Base-by-base conservation (phyloP, 2,797 vertebrate genomes). In the Microctenopoma stevenorrisi region DNA sequence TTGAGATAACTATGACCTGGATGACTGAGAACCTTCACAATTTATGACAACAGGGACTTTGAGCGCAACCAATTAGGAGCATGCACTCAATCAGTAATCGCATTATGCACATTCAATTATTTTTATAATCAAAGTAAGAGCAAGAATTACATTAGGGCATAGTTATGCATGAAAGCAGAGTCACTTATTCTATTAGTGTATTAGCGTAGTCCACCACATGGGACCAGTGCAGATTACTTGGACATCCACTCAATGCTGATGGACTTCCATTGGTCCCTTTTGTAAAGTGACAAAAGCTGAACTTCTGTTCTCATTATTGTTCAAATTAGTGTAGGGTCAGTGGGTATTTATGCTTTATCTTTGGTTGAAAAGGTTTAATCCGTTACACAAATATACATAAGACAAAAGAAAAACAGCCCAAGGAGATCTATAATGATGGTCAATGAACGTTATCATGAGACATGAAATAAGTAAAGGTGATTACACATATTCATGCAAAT, bases 91-190 rank as follows among this genome's bases (percentile, higher is more conserved):
- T 83, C 76, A 77, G 60, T 78, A 69, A 53, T 50, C 44, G 37
- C 42, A 71, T 73, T 53, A 70, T 37, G 35, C 68, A 68, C 75
- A 84, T 73, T 70, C 11, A 74, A 78, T 79, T 60, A 72, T 44
- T 79, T 26, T 43, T 1, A 9, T 65, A 72, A 67, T 72, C 51
- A 86, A 75, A 77, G 50, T 61, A 52, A 50, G 46, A 77, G 59
- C 50, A 59, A 16, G 16, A 62, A 74, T 55, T 47, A 6, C 22
- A 76, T 78, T 65, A 62, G 35, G 37, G 11, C 13, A 25, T 3
- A 38, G 55, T 60, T 72, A 33, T 63, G 57, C 51, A 70, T 74
- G 40, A 67, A 47, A 44, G 60, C 43, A 64, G 8, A 80, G 42
- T 68, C 68, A 77, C 53, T 76, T 48, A 64, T 53, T 70, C 30